Evolutionary conservation across 2,888 invertebrate genomes (phyloP).

Genomic region (Plemyria rubiginata): DNA sequence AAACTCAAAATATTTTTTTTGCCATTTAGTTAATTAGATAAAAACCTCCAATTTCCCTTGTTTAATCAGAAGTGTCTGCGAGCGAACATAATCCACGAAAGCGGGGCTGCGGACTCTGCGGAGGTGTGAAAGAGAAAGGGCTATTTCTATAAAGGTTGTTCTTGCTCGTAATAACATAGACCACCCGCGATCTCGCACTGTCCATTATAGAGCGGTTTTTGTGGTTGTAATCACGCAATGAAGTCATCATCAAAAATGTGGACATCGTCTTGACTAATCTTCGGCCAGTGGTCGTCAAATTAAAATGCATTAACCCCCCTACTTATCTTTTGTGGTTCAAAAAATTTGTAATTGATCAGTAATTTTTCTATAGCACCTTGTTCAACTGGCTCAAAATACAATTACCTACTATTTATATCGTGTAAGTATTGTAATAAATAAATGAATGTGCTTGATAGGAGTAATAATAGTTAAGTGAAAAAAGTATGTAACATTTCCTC

Average conservation of each 20-base stretch:
- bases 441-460: too few species aligned
- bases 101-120: slow-evolving; percentile 41
- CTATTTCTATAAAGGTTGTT: slow-evolving; percentile 52
- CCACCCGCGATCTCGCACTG: slow-evolving; percentile 70
- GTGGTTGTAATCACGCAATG: slow-evolving; percentile 72
- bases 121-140: slow-evolving; percentile 56
- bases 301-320: slow-evolving; percentile 5
- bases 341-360: neutral
- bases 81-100: slow-evolving; percentile 22
- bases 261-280: slow-evolving; percentile 44
- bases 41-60: slow-evolving; percentile 15
- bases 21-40: slow-evolving; percentile 9
- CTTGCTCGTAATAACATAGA: slow-evolving; percentile 68
- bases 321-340: slow-evolving; percentile 4
- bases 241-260: slow-evolving; percentile 69
- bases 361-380: too few species aligned
- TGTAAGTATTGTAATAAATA: neutral
- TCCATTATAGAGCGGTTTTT: slow-evolving; percentile 68
- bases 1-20: neutral
- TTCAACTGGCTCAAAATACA: too few species aligned
- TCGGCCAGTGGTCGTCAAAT: slow-evolving; percentile 16
- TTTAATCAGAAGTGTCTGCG: slow-evolving; percentile 18
- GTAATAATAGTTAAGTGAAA: neutral
- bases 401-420: too few species aligned
- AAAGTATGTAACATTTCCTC: slow-evolving; percentile 6